phyloP scores from a whole-genome alignment of 2,113 vertebrate genomes.

The Mirza zaza region DNA sequence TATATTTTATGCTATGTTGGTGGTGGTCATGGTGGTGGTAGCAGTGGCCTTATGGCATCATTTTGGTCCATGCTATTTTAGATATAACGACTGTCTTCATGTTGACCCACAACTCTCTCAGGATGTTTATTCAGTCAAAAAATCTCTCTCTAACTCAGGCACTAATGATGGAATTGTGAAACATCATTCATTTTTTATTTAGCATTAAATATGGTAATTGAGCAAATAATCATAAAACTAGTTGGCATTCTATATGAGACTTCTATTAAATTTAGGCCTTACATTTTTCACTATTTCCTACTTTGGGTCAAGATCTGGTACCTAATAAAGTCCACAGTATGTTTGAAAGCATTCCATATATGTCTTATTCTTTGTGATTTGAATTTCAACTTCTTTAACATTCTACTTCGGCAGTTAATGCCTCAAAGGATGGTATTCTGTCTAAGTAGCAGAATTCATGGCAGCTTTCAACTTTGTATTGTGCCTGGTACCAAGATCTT shows the following conservation, averaged over 20 bases:
- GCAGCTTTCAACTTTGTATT: slow-evolving; percentile 34
- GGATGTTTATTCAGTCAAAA: not conserved
- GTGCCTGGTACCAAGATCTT: slow-evolving; percentile 1
- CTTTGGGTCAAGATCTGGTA: slow-evolving; percentile 17
- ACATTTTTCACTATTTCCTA: slow-evolving; percentile 36
- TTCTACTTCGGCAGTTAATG: not conserved
- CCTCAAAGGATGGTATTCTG: not conserved
- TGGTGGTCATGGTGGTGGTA: not conserved
- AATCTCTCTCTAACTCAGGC: not conserved
- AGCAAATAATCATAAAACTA: slow-evolving; percentile 40
- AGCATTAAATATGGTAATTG: not conserved
- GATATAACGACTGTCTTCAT: not conserved
- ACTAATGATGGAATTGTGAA: slow-evolving; percentile 9
- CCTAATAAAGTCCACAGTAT: slow-evolving; percentile 28
- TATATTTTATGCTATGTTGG: not conserved
- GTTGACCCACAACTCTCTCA: not conserved
- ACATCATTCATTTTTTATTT: slow-evolving; percentile 31
- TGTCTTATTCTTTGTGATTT: slow-evolving; percentile 26
- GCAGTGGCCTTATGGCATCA: not conserved
- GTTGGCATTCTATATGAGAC: not conserved
- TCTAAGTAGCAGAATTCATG: slow-evolving; percentile 18
- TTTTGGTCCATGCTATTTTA: not conserved
- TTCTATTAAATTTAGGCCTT: slow-evolving; percentile 30
- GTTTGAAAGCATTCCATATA: slow-evolving; percentile 40
- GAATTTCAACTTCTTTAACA: slow-evolving; percentile 26